phyloP scores from a whole-genome alignment of 2,888 invertebrate species.

The Drosophila rellima region DNA sequence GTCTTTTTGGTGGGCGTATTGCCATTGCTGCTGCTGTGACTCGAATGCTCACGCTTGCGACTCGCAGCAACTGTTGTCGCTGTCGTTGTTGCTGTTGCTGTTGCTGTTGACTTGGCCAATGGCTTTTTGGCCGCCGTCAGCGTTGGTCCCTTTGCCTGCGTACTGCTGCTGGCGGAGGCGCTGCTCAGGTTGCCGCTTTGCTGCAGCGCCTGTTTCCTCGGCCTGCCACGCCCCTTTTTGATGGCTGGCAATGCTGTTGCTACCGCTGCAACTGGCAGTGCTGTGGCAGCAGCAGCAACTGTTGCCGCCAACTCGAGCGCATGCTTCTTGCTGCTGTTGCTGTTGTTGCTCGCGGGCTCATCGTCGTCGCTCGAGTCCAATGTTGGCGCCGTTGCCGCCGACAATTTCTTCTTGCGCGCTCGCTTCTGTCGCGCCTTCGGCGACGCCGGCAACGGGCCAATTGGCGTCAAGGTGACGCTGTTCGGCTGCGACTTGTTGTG shows the following conservation, averaged over 20 bases:
- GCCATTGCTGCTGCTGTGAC: conserved; percentile 65
- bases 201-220: conserved; percentile 83
- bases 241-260: conserved; percentile 55
- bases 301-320: conserved; percentile 39
- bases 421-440: conserved; percentile 74
- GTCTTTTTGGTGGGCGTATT: conserved; percentile 76
- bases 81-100: not conserved
- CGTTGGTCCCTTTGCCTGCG: conserved; percentile 82
- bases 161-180: conserved; percentile 73
- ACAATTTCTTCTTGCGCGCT: conserved; percentile 73
- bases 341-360: conserved; percentile 61
- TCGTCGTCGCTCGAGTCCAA: conserved; percentile 83
- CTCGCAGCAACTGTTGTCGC: conserved; percentile 39
- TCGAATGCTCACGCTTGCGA: conserved; percentile 84
- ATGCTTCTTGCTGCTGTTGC: conserved; percentile 52
- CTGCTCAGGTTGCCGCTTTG: conserved; percentile 77
- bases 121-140: conserved; percentile 83
- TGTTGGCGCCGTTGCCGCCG: conserved; percentile 51
- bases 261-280: conserved; percentile 36
- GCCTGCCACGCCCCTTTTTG: conserved; percentile 86
- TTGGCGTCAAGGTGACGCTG: conserved; percentile 77
- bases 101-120: conserved; percentile 57
- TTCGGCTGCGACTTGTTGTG: conserved; percentile 67
- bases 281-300: conserved; percentile 26
- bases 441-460: conserved; percentile 72